Conservation (phyloP, 2,888 invertebrate genomes). For the Allygus modestus region DNA sequence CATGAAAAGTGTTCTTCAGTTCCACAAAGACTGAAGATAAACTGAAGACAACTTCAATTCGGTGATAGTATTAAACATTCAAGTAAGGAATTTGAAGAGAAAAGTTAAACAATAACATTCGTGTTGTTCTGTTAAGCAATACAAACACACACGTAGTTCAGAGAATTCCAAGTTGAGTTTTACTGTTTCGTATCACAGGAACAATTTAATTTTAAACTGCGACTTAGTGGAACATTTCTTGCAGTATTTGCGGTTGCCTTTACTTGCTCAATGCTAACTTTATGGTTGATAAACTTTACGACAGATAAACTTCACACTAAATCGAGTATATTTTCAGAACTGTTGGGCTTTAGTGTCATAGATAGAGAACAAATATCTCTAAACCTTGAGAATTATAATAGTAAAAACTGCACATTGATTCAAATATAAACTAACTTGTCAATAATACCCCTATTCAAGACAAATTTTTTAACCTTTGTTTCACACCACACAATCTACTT, state of each 20-base stretch:
- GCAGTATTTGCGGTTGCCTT: slow-evolving; percentile 11
- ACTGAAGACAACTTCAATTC: not conserved
- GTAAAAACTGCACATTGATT: too few relatives aligned
- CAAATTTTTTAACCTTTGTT: too few relatives aligned
- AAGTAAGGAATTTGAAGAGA: slow-evolving; percentile 38
- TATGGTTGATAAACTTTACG: not conserved
- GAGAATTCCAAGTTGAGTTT: slow-evolving; percentile 16
- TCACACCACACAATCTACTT: too few relatives aligned
- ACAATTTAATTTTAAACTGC: slow-evolving; percentile 33
- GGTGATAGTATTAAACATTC: slow-evolving; percentile 42
- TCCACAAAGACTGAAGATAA: slow-evolving; percentile 1
- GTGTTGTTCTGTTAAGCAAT: slow-evolving; percentile 39
- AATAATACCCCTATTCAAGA: too few relatives aligned
- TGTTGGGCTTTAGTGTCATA: too few relatives aligned
- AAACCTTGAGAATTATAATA: too few relatives aligned
- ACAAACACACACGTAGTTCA: slow-evolving; percentile 37
- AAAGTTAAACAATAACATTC: slow-evolving; percentile 54
- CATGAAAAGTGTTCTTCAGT: not conserved
- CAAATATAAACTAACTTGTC: too few relatives aligned
- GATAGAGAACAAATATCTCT: too few relatives aligned
- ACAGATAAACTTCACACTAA: too few relatives aligned
- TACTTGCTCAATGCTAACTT: not conserved
- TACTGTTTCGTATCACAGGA: not conserved
- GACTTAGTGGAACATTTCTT: not conserved
- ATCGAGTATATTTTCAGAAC: too few relatives aligned